A percentile compares a stretch with the other conserved stretches of the same genome.
These are phyloP conservation scores for Apteryx mantelli DNA, from an alignment of 2,113 vertebrate species.

Conservation along the genomic window DNA sequence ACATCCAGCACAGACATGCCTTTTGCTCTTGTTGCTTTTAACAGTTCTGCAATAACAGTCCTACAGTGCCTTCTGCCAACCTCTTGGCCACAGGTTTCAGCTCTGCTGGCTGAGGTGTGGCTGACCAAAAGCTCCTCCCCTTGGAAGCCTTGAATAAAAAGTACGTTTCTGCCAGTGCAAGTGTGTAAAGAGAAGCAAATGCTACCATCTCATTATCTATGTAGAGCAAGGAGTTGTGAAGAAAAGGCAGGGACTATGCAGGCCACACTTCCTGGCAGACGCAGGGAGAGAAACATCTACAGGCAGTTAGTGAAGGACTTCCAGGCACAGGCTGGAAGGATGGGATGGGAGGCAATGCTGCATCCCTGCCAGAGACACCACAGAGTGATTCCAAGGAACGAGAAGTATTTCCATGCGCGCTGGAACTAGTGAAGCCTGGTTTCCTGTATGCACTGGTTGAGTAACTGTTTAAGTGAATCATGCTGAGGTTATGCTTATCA, in stretches of 20 bases:
- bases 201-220: not conserved
- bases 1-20: not conserved
- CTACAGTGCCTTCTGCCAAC: fast-evolving
- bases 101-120: not conserved
- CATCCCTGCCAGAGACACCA: not conserved
- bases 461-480: not conserved
- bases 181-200: not conserved
- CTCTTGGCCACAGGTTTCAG: not conserved
- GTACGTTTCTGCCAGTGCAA: not conserved
- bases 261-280: not conserved
- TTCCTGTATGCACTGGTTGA: not conserved
- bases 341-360: not conserved
- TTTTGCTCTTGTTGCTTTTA: not conserved
- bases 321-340: not conserved
- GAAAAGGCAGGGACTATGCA: not conserved
- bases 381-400: not conserved
- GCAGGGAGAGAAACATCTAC: not conserved
- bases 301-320: not conserved
- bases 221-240: not conserved
- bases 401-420: not conserved
- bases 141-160: not conserved
- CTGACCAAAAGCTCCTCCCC: not conserved
- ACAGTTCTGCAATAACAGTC: not conserved
- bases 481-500: not conserved
- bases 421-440: not conserved